Percentiles rank a stretch among this genome's conserved stretches.
These are phyloP conservation scores for Stictonetta naevosa DNA, from an alignment of 2,113 vertebrate species.

Conservation along the genomic window DNA sequence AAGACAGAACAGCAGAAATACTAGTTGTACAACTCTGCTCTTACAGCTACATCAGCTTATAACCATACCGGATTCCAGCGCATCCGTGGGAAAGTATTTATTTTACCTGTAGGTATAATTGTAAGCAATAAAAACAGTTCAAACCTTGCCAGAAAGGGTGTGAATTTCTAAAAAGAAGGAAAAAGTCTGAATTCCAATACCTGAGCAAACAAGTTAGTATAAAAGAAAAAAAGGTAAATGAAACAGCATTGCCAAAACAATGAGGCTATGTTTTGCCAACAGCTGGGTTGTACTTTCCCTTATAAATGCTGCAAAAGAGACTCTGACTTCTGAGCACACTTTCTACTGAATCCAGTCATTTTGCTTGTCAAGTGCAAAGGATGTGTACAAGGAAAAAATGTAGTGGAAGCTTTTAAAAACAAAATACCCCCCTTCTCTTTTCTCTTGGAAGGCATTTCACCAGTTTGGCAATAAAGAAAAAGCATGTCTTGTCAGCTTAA, in stretches of 20 bases:
- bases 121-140: conserved; percentile 74
- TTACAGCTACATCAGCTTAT: conserved; percentile 55
- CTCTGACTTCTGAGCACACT: conserved; percentile 37
- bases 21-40: conserved; percentile 64
- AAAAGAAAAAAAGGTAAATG: conserved; percentile 54
- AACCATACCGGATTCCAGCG: conserved; percentile 58
- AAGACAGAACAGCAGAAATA: conserved; percentile 70
- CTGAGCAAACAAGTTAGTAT: conserved; percentile 78
- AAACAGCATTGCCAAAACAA: conserved; percentile 69
- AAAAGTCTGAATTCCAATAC: conserved; percentile 77
- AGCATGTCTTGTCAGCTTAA: neutral
- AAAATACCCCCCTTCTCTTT: neutral
- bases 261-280: conserved; percentile 72
- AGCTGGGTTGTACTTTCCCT: conserved; percentile 70
- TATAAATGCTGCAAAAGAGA: conserved; percentile 24
- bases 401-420: neutral
- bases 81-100: conserved; percentile 80
- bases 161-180: conserved; percentile 74
- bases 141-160: conserved; percentile 75
- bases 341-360: conserved; percentile 3
- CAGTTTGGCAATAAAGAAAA: neutral
- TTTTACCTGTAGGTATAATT: conserved; percentile 80
- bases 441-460: conserved; percentile 10
- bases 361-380: neutral
- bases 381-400: neutral